Base-by-base conservation (phyloP, 2,113 vertebrate species). In the Gasterosteus aculeatus region DNA sequence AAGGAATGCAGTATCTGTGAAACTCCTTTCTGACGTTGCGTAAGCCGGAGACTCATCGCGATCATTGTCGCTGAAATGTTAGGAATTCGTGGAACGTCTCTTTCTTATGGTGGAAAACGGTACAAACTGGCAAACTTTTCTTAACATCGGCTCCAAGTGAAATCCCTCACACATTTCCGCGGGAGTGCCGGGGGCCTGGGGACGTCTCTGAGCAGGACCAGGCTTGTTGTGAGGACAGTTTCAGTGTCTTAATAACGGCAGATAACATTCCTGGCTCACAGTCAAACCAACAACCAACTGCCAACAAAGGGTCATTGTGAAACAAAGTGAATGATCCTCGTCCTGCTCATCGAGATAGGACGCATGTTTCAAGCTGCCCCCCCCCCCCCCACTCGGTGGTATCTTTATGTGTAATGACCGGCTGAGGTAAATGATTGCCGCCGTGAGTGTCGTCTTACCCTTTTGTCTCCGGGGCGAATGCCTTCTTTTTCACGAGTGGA, bases 381-480 rank as follows among this genome's bases (percentile, higher is more conserved):
- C 12, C 1, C 54, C 31, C n/a, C 53, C 58, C 74, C 71, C 76
- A 7, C 62, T 47, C 53, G 26, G 29, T 31, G 44, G 31, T 7
- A 26, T 35, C 16, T 78, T 79, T 62, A 62, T 61, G 64, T 82
- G 22, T 59, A 39, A 78, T 2, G 42, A 41, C 59, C 3, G 41
- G 42, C 41, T 60, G 5, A 16, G 70, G 80, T 86, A n/a, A 90
- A 84, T 82, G 78, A 89, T 85, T 86, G 80, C 58, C 7, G 60
- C 2, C 42, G 19, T 38, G 26, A 53, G 85, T 81, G 78, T 91
- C 78, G 0, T 46, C 47, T 89, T 85, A 82, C 85, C 85, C 82
- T 58, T 85, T 88, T 85, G 85, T 88, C 68, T 76, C 19, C 0
- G 7, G 33, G 71, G 16, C 14, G 11, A 82, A 73, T 59, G 42